These are phyloP conservation scores for Muscidifurax raptorellus DNA, from an alignment of 1,140 invertebrate genomes.

Conservation along the genomic window DNA sequence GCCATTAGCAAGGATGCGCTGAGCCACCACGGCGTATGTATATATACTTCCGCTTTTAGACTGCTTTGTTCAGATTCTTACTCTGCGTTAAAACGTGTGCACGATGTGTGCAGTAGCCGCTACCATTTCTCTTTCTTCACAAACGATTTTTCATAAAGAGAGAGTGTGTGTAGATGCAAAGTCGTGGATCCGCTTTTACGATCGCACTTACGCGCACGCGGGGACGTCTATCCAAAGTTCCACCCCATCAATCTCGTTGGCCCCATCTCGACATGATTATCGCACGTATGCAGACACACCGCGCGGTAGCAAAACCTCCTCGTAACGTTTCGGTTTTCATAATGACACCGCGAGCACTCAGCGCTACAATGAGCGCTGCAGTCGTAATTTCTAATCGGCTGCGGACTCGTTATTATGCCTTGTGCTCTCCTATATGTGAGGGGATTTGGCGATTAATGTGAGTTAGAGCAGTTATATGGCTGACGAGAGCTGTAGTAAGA, in stretches of 20 bases:
- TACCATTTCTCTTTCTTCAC: background rate
- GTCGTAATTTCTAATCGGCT: background rate
- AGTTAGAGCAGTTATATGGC: background rate
- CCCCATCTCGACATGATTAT: background rate
- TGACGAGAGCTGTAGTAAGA: no score
- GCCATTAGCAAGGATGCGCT: conserved; percentile 2
- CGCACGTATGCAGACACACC: no score
- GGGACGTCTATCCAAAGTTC: background rate
- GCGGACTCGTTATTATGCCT: background rate
- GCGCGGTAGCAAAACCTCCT: background rate
- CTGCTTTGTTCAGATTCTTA: background rate
- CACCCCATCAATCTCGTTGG: conserved; percentile 18
- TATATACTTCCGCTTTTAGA: background rate
- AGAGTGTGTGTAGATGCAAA: background rate
- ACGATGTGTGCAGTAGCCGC: background rate
- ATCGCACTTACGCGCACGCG: background rate
- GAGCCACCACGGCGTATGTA: no score
- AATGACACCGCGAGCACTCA: conserved; percentile 19
- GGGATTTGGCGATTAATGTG: no score
- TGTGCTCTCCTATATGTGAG: no score
- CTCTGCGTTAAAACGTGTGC: background rate
- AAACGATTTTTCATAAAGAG: no score
- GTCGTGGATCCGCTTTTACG: background rate
- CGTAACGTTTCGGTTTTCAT: conserved; percentile 1
- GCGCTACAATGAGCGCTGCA: background rate